Base-by-base conservation (phyloP, 2,113 vertebrate species). In the Psammodynastes pulverulentus region DNA sequence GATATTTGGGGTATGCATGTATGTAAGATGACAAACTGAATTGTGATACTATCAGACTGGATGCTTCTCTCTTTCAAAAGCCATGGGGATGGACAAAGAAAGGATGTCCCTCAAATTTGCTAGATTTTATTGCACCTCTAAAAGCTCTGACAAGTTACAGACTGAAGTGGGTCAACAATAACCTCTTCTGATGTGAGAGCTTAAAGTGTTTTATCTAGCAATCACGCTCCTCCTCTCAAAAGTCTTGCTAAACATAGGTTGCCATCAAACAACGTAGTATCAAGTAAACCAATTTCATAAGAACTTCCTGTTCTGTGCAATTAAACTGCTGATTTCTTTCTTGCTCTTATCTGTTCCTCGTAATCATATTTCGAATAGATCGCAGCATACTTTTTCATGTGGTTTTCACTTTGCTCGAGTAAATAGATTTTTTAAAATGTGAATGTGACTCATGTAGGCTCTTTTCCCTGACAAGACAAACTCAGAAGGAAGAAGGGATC, bases 401-500 rank as follows among this genome's bases (percentile, higher is more conserved):
- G 26, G 4, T 56, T 95, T 88, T 72, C n/a, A 15, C 46, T 93
- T 94, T 79, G 29, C 91, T 91, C n/a, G 26, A 46, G 15, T 23
- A 8, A 88, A 88, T 0, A 67, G 6, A n/a, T 91, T 29, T 8
- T 8, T 48, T 34, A 67, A 67, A 51, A 34, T 5, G 34, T 10
- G 85, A n/a, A 62, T 45, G 86, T 56, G 26, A 48, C 15, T 8
- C 26, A 21, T 56, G 46, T 67, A 43, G 1, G 90, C 21, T 92
- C 21, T 43, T 0, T 1, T 90, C 84, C 13, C 53, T 46, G 5
- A 12, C 86, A 0, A 0, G 19, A 85, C 23, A 49, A 93, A 53
- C 39, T 94, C 5, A 0, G 48, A 39, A 56, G 79, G 49, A 0
- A 0, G 91, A 45, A 19, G 26, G 52, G 8, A 93, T 34, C n/a